Percentiles rank a stretch among this genome's conserved stretches.
These are phyloP conservation scores for Conus betulinus DNA, from an alignment of 1,140 invertebrate species.

Conservation along the genomic window DNA sequence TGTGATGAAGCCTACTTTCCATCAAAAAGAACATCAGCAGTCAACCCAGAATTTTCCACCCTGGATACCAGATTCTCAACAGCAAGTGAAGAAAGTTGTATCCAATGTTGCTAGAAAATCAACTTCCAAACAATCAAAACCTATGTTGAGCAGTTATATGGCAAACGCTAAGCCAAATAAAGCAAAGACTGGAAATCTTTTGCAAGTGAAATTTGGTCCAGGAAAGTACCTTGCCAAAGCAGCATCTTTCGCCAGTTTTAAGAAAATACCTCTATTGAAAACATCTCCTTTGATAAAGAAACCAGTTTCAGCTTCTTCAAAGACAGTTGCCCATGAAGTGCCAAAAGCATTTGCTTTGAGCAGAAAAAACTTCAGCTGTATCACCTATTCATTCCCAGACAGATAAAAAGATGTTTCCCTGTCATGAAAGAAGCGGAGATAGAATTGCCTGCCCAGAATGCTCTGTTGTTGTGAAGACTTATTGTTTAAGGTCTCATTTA, in stretches of 20 bases:
- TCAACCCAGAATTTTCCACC: not conserved
- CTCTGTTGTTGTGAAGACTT: not conserved
- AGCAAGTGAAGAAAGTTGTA: not conserved
- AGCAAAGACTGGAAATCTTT: not conserved
- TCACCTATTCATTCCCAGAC: not conserved
- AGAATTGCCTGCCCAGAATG: constrained; percentile 7
- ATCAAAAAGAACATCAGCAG: not conserved
- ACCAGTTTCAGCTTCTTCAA: not conserved
- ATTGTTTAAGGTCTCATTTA: not conserved
- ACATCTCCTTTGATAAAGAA: not conserved
- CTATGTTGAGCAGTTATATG: not conserved
- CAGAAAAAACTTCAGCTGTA: not conserved
- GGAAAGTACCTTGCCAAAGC: not conserved
- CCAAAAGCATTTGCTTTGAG: not conserved
- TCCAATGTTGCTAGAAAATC: constrained; percentile 8
- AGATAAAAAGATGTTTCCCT: not conserved
- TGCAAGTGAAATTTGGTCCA: constrained; percentile 15
- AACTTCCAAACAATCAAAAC: not conserved
- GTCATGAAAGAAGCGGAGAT: not conserved
- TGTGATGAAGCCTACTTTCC: no score
- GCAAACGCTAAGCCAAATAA: not conserved
- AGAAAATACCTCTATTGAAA: not conserved
- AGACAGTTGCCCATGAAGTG: not conserved
- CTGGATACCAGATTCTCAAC: not conserved
- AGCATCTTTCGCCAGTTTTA: not conserved